Conservation (phyloP, 2,113 vertebrate genomes). For the Empidonax traillii region DNA sequence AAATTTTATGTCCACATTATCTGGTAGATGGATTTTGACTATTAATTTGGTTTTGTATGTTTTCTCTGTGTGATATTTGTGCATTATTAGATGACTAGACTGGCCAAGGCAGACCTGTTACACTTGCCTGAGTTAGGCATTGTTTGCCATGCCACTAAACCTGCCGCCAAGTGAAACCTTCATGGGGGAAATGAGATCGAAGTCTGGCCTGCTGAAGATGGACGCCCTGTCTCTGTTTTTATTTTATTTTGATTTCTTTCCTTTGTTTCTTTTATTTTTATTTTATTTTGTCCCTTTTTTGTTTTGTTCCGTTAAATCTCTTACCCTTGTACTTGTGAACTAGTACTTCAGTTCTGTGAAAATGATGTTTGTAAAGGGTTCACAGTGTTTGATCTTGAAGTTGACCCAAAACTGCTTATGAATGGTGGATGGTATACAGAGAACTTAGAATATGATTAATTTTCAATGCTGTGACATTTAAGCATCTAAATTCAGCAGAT, state of each 20-base stretch:
- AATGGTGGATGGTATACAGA: conserved; percentile 46
- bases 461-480: background rate
- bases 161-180: conserved; percentile 97
- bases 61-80: conserved; percentile 99
- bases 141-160: conserved; percentile 99
- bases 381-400: conserved; percentile 67
- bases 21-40: conserved; percentile 96
- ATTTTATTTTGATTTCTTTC: conserved; percentile 82
- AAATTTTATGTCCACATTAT: conserved; percentile 86
- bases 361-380: conserved; percentile 75
- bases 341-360: conserved; percentile 79
- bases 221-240: conserved; percentile 99
- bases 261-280: conserved; percentile 69
- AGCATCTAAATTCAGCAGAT: conserved; percentile 6
- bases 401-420: conserved; percentile 56
- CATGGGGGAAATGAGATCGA: conserved; percentile 97
- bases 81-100: conserved; percentile 99
- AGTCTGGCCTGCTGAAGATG: conserved; percentile 98
- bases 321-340: conserved; percentile 81
- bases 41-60: conserved; percentile 99
- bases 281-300: conserved; percentile 84
- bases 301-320: conserved; percentile 80
- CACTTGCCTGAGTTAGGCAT: conserved; percentile 99
- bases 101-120: conserved; percentile 99
- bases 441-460: background rate